Evolutionary conservation across 2,113 vertebrate genomes (phyloP).

Genomic region (Condylura cristata): DNA sequence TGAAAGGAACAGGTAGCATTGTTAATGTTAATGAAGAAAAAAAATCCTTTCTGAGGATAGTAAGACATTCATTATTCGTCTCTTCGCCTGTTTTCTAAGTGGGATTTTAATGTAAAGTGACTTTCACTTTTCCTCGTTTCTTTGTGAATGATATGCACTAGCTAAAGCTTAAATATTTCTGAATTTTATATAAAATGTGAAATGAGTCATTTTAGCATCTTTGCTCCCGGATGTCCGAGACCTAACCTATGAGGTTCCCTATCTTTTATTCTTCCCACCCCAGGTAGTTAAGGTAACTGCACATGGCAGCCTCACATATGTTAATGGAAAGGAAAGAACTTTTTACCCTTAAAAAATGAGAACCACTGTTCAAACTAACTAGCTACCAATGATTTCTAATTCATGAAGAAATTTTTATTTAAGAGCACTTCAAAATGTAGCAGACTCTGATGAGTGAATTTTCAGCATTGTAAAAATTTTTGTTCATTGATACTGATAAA

Average conservation of each 20-base stretch:
- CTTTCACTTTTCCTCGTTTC: constrained; percentile 35
- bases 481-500: too few species aligned
- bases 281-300: background rate
- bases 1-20: background rate
- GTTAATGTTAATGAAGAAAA: background rate
- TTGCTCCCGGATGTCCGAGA: constrained; percentile 39
- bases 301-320: background rate
- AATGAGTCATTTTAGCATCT: constrained; percentile 54
- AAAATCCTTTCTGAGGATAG: background rate
- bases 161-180: constrained; percentile 51
- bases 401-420: constrained; percentile 40
- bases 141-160: constrained; percentile 60
- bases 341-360: background rate
- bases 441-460: background rate
- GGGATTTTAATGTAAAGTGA: background rate
- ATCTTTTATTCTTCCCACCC: constrained; percentile 8
- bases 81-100: constrained; percentile 33
- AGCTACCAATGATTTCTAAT: constrained; percentile 14
- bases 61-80: background rate
- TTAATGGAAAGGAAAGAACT: background rate
- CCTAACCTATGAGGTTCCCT: background rate
- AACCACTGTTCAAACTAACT: constrained; percentile 3
- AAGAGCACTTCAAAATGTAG: constrained; percentile 16
- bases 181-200: constrained; percentile 52
- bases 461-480: background rate